Evolutionary conservation across 2,888 invertebrate genomes (phyloP).

Genomic region (Mechanitis messenoides): DNA sequence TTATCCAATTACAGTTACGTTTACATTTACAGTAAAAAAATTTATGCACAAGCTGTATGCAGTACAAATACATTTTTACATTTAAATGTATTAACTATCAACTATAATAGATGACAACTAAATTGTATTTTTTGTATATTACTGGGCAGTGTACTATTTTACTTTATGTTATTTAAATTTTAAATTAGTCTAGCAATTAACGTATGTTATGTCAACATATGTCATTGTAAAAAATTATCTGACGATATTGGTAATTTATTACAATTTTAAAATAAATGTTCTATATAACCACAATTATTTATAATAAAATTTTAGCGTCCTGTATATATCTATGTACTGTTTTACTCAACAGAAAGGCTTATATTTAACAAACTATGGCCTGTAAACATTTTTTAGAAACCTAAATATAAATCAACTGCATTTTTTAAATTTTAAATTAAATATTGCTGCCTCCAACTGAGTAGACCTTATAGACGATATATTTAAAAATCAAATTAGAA

Average conservation of each 20-base stretch:
- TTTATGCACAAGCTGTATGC: conserved; percentile 11
- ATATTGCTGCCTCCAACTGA: not conserved
- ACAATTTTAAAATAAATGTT: not conserved
- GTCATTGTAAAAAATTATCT: conserved; percentile 5
- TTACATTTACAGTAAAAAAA: not conserved
- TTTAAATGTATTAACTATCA: conserved; percentile 13
- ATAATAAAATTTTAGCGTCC: not conserved
- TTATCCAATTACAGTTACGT: conserved; percentile 1
- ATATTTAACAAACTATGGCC: not conserved
- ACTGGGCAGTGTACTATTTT: conserved; percentile 32
- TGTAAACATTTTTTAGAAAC: not conserved
- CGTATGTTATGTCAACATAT: too few relatives aligned
- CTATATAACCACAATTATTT: not conserved
- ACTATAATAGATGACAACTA: conserved; percentile 20
- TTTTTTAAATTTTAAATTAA: too few relatives aligned
- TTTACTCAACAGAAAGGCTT: not conserved
- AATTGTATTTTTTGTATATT: conserved; percentile 27
- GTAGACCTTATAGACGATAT: conserved; percentile 12
- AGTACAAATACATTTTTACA: conserved; percentile 4
- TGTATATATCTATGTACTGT: not conserved
- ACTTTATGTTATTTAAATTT: conserved; percentile 13
- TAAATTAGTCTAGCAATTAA: conserved; percentile 22
- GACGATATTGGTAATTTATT: not conserved
- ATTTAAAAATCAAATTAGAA: not conserved
- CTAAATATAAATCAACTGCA: too few relatives aligned